Evolutionary conservation across 2,888 invertebrate genomes (phyloP).

Genomic region (Mesochorus sp.): DNA sequence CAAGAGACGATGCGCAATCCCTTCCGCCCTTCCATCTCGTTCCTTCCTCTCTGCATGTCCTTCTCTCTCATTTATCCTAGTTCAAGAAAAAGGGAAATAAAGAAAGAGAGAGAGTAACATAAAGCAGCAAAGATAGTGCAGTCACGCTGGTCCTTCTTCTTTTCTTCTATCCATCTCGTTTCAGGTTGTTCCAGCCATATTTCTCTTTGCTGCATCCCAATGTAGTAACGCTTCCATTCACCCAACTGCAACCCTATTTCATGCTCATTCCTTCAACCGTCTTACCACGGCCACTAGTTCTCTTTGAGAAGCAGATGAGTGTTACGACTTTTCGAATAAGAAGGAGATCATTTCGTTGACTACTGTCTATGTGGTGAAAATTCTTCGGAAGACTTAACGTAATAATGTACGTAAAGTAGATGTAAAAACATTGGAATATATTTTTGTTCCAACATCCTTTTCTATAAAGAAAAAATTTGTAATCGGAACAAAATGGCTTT

Average conservation of each 20-base stretch:
- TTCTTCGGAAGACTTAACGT: no score
- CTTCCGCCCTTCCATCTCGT: conserved; percentile 45
- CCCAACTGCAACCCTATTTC: conserved; percentile 37
- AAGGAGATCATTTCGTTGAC: no score
- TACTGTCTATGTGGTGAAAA: no score
- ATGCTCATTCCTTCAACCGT: conserved; percentile 24
- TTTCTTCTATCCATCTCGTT: conserved; percentile 45
- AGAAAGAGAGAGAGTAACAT: conserved; percentile 3
- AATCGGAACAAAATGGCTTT: no score
- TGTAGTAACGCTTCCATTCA: conserved; percentile 26
- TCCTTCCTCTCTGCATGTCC: conserved; percentile 51
- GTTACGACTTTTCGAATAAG: conserved; percentile 12
- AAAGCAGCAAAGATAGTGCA: conserved; percentile 40
- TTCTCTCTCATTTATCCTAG: conserved; percentile 12
- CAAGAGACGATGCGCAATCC: conserved; percentile 38
- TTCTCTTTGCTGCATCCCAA: neutral
- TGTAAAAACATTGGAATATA: no score
- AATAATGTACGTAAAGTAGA: no score
- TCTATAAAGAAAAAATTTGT: no score
- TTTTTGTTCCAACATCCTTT: no score
- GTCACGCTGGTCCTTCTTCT: conserved; percentile 32
- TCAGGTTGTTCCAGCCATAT: conserved; percentile 25
- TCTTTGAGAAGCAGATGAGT: conserved; percentile 18
- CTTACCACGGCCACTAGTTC: neutral
- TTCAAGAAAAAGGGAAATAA: neutral